Percentiles rank a stretch among this genome's conserved stretches.
Evolutionary conservation across 2,888 invertebrate genomes (phyloP).

Genomic region (Parelbella ahira): DNA sequence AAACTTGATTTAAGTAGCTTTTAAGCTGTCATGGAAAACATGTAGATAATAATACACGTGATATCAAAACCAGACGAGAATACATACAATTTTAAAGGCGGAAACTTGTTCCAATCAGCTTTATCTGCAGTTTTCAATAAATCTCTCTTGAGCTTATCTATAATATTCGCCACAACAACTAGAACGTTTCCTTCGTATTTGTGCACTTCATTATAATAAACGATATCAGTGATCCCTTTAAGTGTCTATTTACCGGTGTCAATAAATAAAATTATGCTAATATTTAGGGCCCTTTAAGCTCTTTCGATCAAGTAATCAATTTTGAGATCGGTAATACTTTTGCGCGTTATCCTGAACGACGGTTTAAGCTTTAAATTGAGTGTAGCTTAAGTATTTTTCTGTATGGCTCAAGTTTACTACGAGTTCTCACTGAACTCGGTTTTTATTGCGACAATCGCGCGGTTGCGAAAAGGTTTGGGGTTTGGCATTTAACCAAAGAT

Average conservation of each 20-base stretch:
- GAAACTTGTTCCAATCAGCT: constrained; percentile 32
- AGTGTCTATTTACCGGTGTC: constrained; percentile 39
- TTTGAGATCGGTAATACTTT: constrained; percentile 57
- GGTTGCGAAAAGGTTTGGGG: constrained; percentile 11
- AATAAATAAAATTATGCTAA: constrained; percentile 49
- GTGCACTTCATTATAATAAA: constrained; percentile 40
- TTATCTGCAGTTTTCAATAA: constrained; percentile 34
- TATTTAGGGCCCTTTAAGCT: constrained; percentile 40
- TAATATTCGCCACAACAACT: constrained; percentile 27
- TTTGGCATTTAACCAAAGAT: constrained; percentile 19
- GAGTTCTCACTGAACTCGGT: constrained; percentile 28
- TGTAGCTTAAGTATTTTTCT: constrained; percentile 42
- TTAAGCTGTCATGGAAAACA: constrained; percentile 13
- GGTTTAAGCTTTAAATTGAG: constrained; percentile 59
- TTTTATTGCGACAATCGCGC: constrained; percentile 5
- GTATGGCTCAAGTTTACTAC: constrained; percentile 30
- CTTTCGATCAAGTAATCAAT: constrained; percentile 57
- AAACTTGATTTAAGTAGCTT: constrained; percentile 13
- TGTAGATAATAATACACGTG: no score
- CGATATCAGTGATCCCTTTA: constrained; percentile 37
- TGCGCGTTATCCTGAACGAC: constrained; percentile 50
- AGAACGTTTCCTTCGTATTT: constrained; percentile 24
- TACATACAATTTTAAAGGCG: constrained; percentile 28
- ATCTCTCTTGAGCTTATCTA: constrained; percentile 30
- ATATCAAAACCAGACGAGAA: constrained; percentile 10